Conservation (phyloP, 2,888 invertebrate species). For the Theretra japonica region DNA sequence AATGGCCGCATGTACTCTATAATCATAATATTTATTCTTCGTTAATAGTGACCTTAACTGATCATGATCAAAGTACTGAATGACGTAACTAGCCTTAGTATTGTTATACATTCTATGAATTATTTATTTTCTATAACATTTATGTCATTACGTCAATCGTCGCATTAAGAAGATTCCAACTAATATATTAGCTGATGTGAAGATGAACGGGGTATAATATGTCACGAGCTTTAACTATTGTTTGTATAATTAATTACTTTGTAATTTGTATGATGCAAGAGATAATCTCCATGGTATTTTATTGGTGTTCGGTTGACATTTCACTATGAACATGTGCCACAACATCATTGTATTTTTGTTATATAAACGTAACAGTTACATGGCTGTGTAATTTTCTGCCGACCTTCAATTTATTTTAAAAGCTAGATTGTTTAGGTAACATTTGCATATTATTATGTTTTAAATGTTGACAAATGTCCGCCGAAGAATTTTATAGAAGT, state of each 20-base stretch:
- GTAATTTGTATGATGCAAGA: slow-evolving; percentile 25
- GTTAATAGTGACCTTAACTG: slow-evolving; percentile 82
- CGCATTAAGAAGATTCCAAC: slow-evolving; percentile 28
- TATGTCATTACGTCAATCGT: slow-evolving; percentile 25
- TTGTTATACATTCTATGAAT: slow-evolving; percentile 62
- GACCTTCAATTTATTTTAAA: slow-evolving; percentile 35
- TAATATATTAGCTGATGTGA: slow-evolving; percentile 41
- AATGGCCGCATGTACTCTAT: slow-evolving; percentile 83
- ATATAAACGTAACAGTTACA: slow-evolving; percentile 27
- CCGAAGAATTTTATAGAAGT: slow-evolving; percentile 18
- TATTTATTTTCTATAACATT: slow-evolving; percentile 32
- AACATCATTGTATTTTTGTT: slow-evolving; percentile 22
- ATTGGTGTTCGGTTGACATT: slow-evolving; percentile 16
- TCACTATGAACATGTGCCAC: slow-evolving; percentile 15
- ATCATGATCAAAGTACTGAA: slow-evolving; percentile 82
- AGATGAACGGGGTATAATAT: slow-evolving; percentile 41
- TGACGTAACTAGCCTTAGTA: slow-evolving; percentile 77
- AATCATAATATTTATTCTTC: slow-evolving; percentile 85
- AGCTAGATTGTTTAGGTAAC: slow-evolving; percentile 48
- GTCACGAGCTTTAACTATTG: slow-evolving; percentile 57
- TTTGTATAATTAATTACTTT: slow-evolving; percentile 40
- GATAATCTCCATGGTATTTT: slow-evolving; percentile 31
- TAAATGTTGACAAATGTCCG: slow-evolving; percentile 17
- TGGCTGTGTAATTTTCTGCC: slow-evolving; percentile 22
- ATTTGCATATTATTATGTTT: slow-evolving; percentile 31